Evolutionary conservation across 2,797 vertebrate species (phyloP).

Genomic region (Diglossa cyanea): DNA sequence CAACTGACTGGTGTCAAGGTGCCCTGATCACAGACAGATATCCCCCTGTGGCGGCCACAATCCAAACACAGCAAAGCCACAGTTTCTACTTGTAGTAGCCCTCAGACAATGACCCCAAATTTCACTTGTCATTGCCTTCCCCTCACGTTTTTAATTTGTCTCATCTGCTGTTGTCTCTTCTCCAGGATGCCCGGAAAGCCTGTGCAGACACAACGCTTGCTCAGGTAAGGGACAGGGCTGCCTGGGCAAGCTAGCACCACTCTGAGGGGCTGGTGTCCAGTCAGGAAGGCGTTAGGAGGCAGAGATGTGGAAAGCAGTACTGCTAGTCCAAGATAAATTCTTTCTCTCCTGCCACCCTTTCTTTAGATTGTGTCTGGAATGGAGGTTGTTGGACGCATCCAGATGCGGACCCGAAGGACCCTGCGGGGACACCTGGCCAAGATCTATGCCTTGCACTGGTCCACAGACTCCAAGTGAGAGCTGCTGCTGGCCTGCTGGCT

Average conservation of each 20-base stretch:
- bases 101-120: neutral
- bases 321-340: neutral
- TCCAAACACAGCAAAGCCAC: neutral
- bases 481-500: neutral
- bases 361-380: conserved; percentile 75
- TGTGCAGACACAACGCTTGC: conserved; percentile 88
- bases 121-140: neutral
- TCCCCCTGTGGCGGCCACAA: neutral
- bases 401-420: conserved; percentile 92
- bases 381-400: conserved; percentile 84
- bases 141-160: accelerated
- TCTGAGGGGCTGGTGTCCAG: neutral
- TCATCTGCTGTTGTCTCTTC: neutral
- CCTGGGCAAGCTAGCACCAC: neutral
- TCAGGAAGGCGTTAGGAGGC: neutral
- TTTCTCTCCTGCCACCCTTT: neutral
- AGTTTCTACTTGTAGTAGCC: neutral
- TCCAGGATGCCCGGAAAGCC: conserved; percentile 89
- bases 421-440: conserved; percentile 95
- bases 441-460: conserved; percentile 99
- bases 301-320: neutral
- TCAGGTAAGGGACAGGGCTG: conserved; percentile 73
- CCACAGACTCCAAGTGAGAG: conserved; percentile 88
- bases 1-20: neutral
- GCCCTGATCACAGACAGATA: neutral